phyloP scores from a whole-genome alignment of 2,797 vertebrate species.

The Enoplosus armatus region DNA sequence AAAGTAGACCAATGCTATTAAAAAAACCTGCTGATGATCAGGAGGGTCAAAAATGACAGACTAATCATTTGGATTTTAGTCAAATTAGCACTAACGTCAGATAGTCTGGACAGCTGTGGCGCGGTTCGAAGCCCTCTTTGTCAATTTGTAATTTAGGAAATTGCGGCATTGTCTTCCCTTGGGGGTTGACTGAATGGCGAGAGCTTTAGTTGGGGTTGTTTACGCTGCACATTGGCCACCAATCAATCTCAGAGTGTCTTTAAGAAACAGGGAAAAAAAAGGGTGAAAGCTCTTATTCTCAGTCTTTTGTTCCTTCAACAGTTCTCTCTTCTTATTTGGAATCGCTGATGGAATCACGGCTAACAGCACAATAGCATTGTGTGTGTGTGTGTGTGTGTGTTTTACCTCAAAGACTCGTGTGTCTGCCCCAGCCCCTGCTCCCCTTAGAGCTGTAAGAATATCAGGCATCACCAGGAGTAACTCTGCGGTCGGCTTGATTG shows the following conservation, averaged over 20 bases:
- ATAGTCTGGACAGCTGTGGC: constrained; percentile 38
- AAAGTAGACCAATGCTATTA: constrained; percentile 6
- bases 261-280: constrained; percentile 38
- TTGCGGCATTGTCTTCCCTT: constrained; percentile 75
- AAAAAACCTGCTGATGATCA: constrained; percentile 46
- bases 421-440: constrained; percentile 44
- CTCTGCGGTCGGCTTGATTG: constrained; percentile 78
- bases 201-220: constrained; percentile 64
- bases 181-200: constrained; percentile 57
- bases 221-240: constrained; percentile 76
- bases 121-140: constrained; percentile 52
- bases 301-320: constrained; percentile 68
- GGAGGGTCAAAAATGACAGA: constrained; percentile 42
- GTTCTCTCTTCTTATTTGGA: constrained; percentile 41
- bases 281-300: constrained; percentile 56
- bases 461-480: constrained; percentile 73
- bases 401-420: constrained; percentile 65
- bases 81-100: constrained; percentile 66
- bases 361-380: constrained; percentile 43
- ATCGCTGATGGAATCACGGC: constrained; percentile 57
- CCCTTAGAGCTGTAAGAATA: constrained; percentile 68
- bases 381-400: constrained; percentile 15
- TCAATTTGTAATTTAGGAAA: constrained; percentile 83
- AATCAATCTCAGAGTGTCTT: constrained; percentile 72
- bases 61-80: constrained; percentile 64